Base-by-base conservation (phyloP, 2,797 vertebrate genomes). In the Danio kyathit region DNA sequence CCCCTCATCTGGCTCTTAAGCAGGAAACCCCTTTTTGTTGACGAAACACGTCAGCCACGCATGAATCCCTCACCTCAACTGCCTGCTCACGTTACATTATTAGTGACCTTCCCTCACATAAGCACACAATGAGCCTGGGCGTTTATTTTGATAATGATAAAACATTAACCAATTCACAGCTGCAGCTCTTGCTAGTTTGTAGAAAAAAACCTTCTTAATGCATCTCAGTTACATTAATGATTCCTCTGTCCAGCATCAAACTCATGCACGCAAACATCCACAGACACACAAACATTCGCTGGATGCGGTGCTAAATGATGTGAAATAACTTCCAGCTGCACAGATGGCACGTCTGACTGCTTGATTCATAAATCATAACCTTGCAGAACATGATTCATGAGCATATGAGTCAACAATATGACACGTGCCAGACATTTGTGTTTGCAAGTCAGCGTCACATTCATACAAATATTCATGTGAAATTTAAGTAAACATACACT, bases 121-220 rank as follows among this genome's bases (percentile, higher is more conserved):
- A 83, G 76, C 13, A 75, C 29, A 79, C 74, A 81, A 78, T 75
- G 83, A 9, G 51, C 52, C 85, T 81, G 82, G 88, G 88, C 87
- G 85, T 91, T 91, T 89, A 87, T 85, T 87, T 89, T 89, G 74
- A 84, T 75, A 82, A 65, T 61, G 52, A 69, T 71, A 64, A 81
- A 76, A 84, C 79, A 72, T 86, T 75, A 82, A 86, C 59, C 63
- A 85, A 87, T 86, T 83, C 43, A 84, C 89, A 69, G 57, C 57
- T 61, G 40, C 76, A 83, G 40, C 48, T 21, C 79, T 79, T 78
- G 81, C 70, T 43, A 41, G 29, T 29, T 29, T 29, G 29, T 29
- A n/a, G 29, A 29, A 29, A 29, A 29, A 29, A 19, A 44, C n/a
- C n/a, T 67, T 6, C 46, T 29, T 8, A 48, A 60, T 3, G 16